phyloP scores from a whole-genome alignment of 2,888 invertebrate genomes.

The Osmoderma eremita region DNA sequence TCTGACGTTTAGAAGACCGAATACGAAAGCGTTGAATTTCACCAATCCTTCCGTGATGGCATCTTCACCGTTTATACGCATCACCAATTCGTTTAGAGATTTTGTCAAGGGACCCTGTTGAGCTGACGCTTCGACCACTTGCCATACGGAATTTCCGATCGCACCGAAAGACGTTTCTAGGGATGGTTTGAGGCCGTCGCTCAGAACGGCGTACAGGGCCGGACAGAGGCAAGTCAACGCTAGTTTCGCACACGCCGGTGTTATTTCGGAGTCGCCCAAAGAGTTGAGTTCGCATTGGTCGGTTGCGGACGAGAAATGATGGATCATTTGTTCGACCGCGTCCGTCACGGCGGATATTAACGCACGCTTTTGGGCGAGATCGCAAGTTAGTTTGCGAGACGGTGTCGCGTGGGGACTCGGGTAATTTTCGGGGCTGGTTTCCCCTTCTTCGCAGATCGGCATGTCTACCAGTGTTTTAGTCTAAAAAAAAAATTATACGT shows the following conservation, averaged over 20 bases:
- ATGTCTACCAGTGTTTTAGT: slow-evolving; percentile 70
- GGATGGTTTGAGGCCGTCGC: slow-evolving; percentile 84
- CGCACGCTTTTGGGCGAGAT: slow-evolving; percentile 73
- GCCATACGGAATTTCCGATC: slow-evolving; percentile 88
- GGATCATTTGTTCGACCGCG: slow-evolving; percentile 79
- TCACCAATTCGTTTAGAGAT: slow-evolving; percentile 83
- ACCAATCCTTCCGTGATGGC: slow-evolving; percentile 84
- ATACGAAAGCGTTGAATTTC: slow-evolving; percentile 89
- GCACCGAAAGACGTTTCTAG: slow-evolving; percentile 87
- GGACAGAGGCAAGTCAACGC: slow-evolving; percentile 83
- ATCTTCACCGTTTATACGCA: slow-evolving; percentile 84
- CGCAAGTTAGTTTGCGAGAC: slow-evolving; percentile 48
- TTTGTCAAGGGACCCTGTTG: slow-evolving; percentile 87
- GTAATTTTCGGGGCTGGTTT: slow-evolving; percentile 71
- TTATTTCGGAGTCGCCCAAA: slow-evolving; percentile 70
- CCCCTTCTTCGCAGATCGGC: slow-evolving; percentile 74
- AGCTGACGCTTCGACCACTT: slow-evolving; percentile 87
- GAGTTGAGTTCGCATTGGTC: slow-evolving; percentile 71
- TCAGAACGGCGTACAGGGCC: slow-evolving; percentile 83
- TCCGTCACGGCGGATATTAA: slow-evolving; percentile 78
- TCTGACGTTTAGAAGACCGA: slow-evolving; percentile 85
- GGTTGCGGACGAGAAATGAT: slow-evolving; percentile 75
- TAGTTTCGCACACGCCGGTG: slow-evolving; percentile 76
- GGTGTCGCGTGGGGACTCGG: slow-evolving; percentile 65
- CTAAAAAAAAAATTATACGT: slow-evolving; percentile 62